Percentiles rank a stretch among this genome's conserved stretches.
phyloP scores from a whole-genome alignment of 2,888 invertebrate species.

The Latheticus oryzae region DNA sequence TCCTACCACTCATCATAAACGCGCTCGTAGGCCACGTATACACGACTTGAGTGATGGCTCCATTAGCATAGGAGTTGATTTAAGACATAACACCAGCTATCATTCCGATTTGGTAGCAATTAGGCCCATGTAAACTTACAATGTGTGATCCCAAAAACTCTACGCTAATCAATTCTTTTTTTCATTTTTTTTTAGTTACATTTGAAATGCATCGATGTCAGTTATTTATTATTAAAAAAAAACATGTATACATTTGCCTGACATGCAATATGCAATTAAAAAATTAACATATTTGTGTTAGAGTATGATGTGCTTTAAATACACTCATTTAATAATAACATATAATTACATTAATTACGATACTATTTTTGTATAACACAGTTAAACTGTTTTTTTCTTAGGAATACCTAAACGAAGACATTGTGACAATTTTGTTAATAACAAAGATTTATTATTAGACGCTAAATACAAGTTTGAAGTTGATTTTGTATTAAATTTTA shows the following conservation, averaged over 20 bases:
- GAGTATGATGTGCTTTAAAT: conserved; percentile 35
- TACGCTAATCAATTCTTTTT: no score
- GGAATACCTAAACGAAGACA: conserved; percentile 25
- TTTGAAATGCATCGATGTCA: conserved; percentile 15
- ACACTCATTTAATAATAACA: conserved; percentile 42
- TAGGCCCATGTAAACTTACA: conserved; percentile 62
- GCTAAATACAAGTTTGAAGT: conserved; percentile 43
- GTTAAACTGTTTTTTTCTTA: conserved; percentile 24
- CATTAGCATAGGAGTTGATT: conserved; percentile 77
- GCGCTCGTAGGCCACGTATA: conserved; percentile 73
- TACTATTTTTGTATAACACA: conserved; percentile 54
- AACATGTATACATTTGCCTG: conserved; percentile 26
- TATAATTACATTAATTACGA: conserved; percentile 51
- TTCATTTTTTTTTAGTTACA: neutral
- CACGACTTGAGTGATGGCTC: conserved; percentile 77
- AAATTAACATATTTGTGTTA: conserved; percentile 21
- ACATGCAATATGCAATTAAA: conserved; percentile 19
- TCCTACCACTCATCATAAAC: conserved; percentile 74
- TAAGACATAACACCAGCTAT: conserved; percentile 68
- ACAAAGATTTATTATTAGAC: conserved; percentile 35
- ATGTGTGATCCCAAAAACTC: no score
- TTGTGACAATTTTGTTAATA: conserved; percentile 29
- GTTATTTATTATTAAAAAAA: conserved; percentile 18
- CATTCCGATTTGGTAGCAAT: conserved; percentile 63
- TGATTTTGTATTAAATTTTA: conserved; percentile 55